Conservation (phyloP, 2,113 vertebrate genomes). For the Nansenia antarctica region DNA sequence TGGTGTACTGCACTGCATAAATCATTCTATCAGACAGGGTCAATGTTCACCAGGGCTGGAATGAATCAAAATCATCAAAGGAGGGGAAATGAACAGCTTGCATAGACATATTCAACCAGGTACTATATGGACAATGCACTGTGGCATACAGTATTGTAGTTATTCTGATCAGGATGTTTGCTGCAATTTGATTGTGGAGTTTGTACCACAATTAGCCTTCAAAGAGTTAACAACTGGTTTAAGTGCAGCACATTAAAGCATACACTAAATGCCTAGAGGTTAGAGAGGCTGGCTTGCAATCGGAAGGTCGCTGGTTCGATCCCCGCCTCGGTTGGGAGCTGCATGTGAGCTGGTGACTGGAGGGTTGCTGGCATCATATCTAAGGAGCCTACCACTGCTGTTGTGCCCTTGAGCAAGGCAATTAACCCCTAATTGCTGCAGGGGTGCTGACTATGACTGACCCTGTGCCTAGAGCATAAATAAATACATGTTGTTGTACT, state of each 20-base stretch:
- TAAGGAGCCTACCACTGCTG: no score
- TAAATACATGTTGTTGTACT: no score
- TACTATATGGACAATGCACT: slow-evolving; percentile 22
- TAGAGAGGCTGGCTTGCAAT: no score
- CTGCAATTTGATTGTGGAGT: slow-evolving; percentile 15
- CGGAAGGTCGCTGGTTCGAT: no score
- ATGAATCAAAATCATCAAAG: neutral
- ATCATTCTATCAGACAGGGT: neutral
- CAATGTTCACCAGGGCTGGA: neutral
- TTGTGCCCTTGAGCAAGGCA: no score
- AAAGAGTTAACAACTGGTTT: slow-evolving; percentile 25
- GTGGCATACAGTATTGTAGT: slow-evolving; percentile 20
- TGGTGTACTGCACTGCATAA: slow-evolving; percentile 21
- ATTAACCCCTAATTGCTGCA: no score
- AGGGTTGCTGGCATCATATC: no score
- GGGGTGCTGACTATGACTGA: no score
- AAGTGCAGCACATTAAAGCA: neutral
- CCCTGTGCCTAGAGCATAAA: no score
- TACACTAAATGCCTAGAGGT: slow-evolving; percentile 3
- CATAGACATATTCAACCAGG: slow-evolving; percentile 28
- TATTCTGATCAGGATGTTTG: slow-evolving; percentile 30
- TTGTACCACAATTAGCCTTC: neutral
- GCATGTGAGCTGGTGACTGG: no score
- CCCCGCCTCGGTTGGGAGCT: no score
- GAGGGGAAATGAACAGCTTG: neutral